A percentile compares a stretch with the other conserved stretches of the same genome.
Evolutionary conservation across 2,797 vertebrate species (phyloP).

Genomic region (Protosalanx chinensis): DNA sequence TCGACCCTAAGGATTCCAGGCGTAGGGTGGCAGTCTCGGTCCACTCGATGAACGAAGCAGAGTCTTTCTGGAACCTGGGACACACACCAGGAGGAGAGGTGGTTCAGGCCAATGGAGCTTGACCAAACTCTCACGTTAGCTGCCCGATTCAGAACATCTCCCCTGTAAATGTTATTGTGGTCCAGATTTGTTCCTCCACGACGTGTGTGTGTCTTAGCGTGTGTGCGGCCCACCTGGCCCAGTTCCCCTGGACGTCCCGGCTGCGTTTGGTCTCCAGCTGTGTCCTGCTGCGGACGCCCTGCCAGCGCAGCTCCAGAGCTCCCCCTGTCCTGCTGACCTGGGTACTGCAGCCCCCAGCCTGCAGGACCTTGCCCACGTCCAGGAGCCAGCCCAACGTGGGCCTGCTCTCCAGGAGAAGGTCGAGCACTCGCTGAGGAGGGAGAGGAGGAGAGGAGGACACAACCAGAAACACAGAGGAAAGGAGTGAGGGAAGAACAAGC

Average conservation of each 20-base stretch:
- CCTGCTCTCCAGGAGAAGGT: slow-evolving; percentile 73
- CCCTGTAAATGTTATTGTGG: background rate
- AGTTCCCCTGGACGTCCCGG: slow-evolving; percentile 66
- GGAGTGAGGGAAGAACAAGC: background rate
- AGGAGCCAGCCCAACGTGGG: slow-evolving; percentile 73
- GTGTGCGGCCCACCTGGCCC: slow-evolving; percentile 69
- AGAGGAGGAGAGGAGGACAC: background rate
- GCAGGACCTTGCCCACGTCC: slow-evolving; percentile 71
- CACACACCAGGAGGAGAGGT: no score
- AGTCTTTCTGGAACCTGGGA: slow-evolving; percentile 79
- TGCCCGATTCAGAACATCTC: background rate
- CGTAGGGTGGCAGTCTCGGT: slow-evolving; percentile 72
- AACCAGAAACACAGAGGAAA: background rate
- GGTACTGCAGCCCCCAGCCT: slow-evolving; percentile 50
- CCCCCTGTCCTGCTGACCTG: slow-evolving; percentile 63
- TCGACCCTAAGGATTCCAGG: slow-evolving; percentile 73
- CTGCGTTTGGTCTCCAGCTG: slow-evolving; percentile 76
- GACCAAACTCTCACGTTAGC: background rate
- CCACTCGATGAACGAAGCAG: slow-evolving; percentile 75
- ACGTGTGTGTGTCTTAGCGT: background rate
- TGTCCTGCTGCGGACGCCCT: slow-evolving; percentile 67
- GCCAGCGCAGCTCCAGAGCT: slow-evolving; percentile 82
- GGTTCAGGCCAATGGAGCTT: background rate
- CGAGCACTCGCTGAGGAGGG: slow-evolving; percentile 73
- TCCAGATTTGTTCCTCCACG: background rate